phyloP scores from a whole-genome alignment of 2,888 invertebrate genomes.

The Drosophila formosana region DNA sequence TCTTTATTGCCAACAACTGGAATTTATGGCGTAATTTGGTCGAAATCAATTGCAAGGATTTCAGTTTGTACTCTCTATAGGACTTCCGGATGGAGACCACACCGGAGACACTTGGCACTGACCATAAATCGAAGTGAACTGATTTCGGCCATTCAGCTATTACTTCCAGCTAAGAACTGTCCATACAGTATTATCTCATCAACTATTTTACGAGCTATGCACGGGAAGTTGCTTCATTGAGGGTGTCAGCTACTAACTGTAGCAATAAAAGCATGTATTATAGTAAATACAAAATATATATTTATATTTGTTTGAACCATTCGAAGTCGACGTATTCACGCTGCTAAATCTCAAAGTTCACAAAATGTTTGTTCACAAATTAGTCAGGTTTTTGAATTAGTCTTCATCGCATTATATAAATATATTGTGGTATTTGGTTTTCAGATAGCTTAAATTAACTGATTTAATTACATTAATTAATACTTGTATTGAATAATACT shows the following conservation, averaged over 20 bases:
- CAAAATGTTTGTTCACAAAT: no score
- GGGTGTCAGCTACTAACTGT: background rate
- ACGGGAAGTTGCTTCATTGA: background rate
- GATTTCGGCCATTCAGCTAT: background rate
- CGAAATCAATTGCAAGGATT: constrained; percentile 8
- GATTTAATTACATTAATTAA: no score
- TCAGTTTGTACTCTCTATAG: background rate
- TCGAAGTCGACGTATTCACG: no score
- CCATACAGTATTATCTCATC: background rate
- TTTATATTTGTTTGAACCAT: no score
- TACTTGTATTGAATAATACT: no score
- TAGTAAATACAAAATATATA: background rate
- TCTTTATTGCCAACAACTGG: constrained; percentile 12
- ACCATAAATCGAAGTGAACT: background rate
- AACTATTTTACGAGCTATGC: background rate
- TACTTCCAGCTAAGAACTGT: background rate
- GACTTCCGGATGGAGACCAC: constrained; percentile 31
- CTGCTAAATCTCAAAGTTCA: no score
- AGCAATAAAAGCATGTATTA: background rate
- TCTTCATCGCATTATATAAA: no score
- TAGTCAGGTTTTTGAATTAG: no score
- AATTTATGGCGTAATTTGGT: constrained; percentile 9
- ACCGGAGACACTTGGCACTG: constrained; percentile 16
- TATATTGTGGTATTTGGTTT: no score
- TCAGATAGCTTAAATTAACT: background rate